A percentile compares a stretch with the other conserved stretches of the same genome.
Evolutionary conservation across 37 sponge, comb jelly and placozoan species (phyloP).

Genomic region (Tethya wilhelma): DNA sequence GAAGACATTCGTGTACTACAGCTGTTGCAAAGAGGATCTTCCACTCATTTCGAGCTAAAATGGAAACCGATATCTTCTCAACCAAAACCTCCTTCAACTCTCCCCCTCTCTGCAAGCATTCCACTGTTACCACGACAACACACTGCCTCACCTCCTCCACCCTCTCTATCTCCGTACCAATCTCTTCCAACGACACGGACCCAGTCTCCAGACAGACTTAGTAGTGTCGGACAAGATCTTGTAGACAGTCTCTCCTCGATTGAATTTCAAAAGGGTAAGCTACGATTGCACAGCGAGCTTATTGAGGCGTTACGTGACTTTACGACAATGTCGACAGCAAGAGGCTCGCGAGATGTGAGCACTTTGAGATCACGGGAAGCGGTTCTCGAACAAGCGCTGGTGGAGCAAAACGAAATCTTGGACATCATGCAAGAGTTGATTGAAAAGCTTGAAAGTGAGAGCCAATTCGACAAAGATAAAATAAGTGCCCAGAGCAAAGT

Average conservation of each 20-base stretch:
- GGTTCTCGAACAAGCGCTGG: conserved; percentile 54
- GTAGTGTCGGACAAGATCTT: neutral
- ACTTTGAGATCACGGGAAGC: neutral
- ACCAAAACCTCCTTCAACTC: neutral
- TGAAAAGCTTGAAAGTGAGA: conserved; percentile 50
- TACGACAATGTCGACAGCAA: neutral
- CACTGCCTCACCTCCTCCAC: neutral
- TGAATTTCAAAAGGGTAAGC: conserved; percentile 1
- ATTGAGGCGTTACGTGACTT: conserved; percentile 12
- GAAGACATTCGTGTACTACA: conserved; percentile 19
- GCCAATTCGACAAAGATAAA: conserved; percentile 17
- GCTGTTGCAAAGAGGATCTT: neutral
- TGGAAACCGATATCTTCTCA: neutral
- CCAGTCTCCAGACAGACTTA: neutral
- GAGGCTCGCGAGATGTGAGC: neutral
- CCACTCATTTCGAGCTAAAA: conserved; percentile 16
- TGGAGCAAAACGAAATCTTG: conserved; percentile 64
- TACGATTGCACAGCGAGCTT: conserved; percentile 7
- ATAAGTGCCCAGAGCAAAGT: conserved; percentile 10
- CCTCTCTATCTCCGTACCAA: neutral
- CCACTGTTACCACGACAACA: neutral
- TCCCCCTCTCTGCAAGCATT: neutral
- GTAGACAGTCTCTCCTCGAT: neutral
- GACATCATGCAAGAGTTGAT: conserved; percentile 56
- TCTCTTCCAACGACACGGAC: neutral